Base-by-base conservation (phyloP, 2,888 invertebrate species). In the Psylliodes chrysocephalus region DNA sequence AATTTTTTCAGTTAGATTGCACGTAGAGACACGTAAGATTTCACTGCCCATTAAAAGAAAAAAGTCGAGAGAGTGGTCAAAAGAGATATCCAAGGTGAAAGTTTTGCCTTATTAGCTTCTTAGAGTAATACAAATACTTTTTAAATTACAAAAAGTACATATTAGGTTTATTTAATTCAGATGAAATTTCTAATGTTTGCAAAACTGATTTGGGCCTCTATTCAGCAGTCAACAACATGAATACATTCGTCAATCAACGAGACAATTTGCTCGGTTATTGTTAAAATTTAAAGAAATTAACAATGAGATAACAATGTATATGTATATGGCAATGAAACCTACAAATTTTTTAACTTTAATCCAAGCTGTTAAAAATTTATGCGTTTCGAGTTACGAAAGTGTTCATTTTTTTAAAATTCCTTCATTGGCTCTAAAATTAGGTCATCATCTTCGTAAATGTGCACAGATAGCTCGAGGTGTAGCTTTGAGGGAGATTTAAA, bases 401-500 rank as follows among this genome's bases (percentile, higher is more conserved):
- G 12, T 42, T 42, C 42, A 42, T 15, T 15, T 3, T 42, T 42
- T 40, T 30, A 17, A 42, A 5, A 61, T 54, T 10, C 61, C 61
- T 19, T 54, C 53, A 15, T 46, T 61, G 38, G 47, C 61, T 25
- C 38, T 54, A 30, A 61, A 61, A 38, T 8, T 47, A 47, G 61
- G 61, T 3, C 47, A 61, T 35, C 19, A 28, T 47, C 25, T 54
- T 7, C 12, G 42, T 2, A 59, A 59, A 22, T 61, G 54, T 25
- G 47, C 35, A 7, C 14, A 19, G n/a, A 61, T 53, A 10, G 35
- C 17, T 15, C 25, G 47, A 47, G 53, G 54, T 15, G 19, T n/a
- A 8, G 5, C 19, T 2, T 18, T 60, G 4, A 51, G 28, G 51
- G 51, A 1, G 38, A 60, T 10, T 1, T 60, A 8, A 19, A 5